These are phyloP conservation scores for Acleris holmiana DNA, from an alignment of 2,888 invertebrate genomes.

Conservation along the genomic window DNA sequence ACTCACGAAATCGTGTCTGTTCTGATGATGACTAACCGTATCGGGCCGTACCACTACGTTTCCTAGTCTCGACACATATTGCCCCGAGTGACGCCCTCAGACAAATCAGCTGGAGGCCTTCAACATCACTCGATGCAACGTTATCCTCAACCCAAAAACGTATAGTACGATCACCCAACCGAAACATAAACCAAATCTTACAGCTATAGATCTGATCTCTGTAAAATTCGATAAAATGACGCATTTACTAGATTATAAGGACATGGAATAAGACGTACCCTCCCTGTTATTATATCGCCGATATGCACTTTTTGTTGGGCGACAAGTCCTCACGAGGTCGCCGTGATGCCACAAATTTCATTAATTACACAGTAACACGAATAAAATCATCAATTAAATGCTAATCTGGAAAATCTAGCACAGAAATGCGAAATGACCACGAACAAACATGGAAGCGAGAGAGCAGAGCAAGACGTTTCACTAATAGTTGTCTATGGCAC, in stretches of 20 bases:
- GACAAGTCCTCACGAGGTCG: slow-evolving; percentile 79
- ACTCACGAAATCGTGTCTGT: slow-evolving; percentile 67
- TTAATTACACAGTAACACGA: slow-evolving; percentile 77
- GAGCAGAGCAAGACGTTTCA: slow-evolving; percentile 75
- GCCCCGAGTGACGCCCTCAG: slow-evolving; percentile 69
- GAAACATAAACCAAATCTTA: slow-evolving; percentile 50
- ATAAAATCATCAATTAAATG: slow-evolving; percentile 74
- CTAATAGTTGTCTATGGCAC: slow-evolving; percentile 62
- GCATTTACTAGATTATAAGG: slow-evolving; percentile 81
- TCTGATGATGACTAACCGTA: slow-evolving; percentile 77
- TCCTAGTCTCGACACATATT: slow-evolving; percentile 64
- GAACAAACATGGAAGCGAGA: slow-evolving; percentile 84
- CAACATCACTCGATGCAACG: slow-evolving; percentile 53
- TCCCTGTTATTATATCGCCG: slow-evolving; percentile 80
- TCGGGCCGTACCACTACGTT: slow-evolving; percentile 68
- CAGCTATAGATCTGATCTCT: slow-evolving; percentile 57
- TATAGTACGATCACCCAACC: slow-evolving; percentile 38
- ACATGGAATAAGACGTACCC: slow-evolving; percentile 81
- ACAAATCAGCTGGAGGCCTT: slow-evolving; percentile 76
- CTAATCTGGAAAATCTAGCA: slow-evolving; percentile 79
- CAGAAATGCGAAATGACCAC: slow-evolving; percentile 81
- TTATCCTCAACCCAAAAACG: slow-evolving; percentile 41
- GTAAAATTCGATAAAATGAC: slow-evolving; percentile 81
- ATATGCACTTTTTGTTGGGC: slow-evolving; percentile 75
- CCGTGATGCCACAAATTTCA: slow-evolving; percentile 78